A percentile compares a stretch with the other conserved stretches of the same genome.
Evolutionary conservation across 2,113 vertebrate genomes (phyloP).

Genomic region (Loxodonta africana): DNA sequence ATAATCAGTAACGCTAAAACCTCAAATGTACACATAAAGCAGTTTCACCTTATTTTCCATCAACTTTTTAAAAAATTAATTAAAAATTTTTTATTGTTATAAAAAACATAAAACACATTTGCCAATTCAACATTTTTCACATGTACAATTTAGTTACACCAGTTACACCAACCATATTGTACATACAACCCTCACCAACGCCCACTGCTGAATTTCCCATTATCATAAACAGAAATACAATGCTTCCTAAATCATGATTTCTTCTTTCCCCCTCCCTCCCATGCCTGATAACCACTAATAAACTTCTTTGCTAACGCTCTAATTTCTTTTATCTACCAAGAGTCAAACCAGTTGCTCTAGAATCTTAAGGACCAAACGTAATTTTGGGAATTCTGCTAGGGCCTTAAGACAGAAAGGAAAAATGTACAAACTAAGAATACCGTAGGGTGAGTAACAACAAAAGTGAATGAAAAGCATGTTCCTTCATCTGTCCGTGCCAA

Average conservation of each 20-base stretch:
- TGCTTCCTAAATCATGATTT: background rate
- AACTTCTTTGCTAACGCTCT: background rate
- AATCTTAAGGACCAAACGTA: slow-evolving; percentile 2
- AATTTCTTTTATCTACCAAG: slow-evolving; percentile 37
- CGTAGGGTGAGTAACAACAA: background rate
- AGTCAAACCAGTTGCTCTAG: slow-evolving; percentile 12
- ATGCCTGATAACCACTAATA: background rate
- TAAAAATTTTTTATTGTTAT: background rate
- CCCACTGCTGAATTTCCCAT: background rate
- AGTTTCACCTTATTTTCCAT: background rate
- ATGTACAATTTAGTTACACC: background rate
- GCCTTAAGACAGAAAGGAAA: slow-evolving; percentile 11
- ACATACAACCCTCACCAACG: background rate
- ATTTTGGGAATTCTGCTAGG: background rate
- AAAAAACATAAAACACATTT: background rate
- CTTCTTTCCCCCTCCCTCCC: background rate
- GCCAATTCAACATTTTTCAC: background rate
- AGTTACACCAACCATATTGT: background rate
- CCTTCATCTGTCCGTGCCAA: background rate
- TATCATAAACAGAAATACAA: background rate
- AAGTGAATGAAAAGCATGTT: background rate
- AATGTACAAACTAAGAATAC: background rate
- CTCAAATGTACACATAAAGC: slow-evolving; percentile 13
- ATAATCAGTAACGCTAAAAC: background rate
- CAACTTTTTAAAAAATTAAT: background rate